These are phyloP conservation scores for Mormyrus proboscirostris DNA, from an alignment of 2,797 vertebrate genomes.

Conservation along the genomic window DNA sequence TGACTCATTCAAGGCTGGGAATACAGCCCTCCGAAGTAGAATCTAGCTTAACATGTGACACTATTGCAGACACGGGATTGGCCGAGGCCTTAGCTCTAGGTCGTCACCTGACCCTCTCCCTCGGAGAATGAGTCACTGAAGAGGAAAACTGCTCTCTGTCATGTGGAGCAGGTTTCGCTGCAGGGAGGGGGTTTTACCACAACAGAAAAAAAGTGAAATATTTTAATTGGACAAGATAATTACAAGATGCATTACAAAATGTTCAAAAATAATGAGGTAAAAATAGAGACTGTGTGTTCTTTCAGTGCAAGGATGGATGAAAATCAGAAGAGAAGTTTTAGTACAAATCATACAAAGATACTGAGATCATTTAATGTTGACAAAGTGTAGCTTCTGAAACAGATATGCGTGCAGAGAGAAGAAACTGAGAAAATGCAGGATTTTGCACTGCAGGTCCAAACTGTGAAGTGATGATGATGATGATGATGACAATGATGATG, in stretches of 20 bases:
- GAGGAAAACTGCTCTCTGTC: conserved; percentile 17
- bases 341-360: background rate
- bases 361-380: background rate
- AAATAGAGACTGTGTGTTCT: background rate
- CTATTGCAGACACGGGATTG: conserved; percentile 8
- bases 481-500: background rate
- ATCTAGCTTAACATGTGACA: conserved; percentile 6
- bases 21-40: conserved; percentile 5
- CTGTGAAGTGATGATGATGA: background rate
- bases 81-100: conserved; percentile 5
- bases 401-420: background rate
- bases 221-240: conserved; percentile 10
- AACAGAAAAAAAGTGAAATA: background rate
- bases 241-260: background rate
- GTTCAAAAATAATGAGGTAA: background rate
- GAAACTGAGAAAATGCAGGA: background rate
- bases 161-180: background rate
- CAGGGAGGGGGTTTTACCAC: background rate
- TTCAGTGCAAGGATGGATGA: background rate
- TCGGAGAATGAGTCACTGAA: conserved; percentile 1
- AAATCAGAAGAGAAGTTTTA: background rate
- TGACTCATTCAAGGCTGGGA: conserved; percentile 19
- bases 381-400: background rate
- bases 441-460: background rate
- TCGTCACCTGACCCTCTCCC: conserved; percentile 21